phyloP scores from a whole-genome alignment of 2,113 vertebrate species.

The Epinephelus fuscoguttatus region DNA sequence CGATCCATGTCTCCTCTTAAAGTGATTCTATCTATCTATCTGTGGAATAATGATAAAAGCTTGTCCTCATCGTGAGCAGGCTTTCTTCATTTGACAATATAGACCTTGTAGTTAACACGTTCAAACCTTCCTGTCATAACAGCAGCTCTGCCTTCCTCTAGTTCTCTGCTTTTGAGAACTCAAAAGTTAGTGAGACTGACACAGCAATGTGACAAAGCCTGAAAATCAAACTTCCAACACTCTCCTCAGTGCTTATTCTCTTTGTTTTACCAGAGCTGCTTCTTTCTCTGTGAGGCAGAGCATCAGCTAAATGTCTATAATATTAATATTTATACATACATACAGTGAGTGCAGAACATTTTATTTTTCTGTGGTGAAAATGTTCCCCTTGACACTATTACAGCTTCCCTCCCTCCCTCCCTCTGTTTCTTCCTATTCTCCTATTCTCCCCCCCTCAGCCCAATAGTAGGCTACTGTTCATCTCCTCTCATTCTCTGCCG shows the following conservation, averaged over 20 bases:
- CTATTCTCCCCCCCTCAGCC: background rate
- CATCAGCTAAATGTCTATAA: conserved; percentile 11
- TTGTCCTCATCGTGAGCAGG: background rate
- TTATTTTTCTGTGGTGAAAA: conserved; percentile 4
- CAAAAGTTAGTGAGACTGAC: background rate
- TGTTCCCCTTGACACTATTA: background rate
- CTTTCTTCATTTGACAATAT: conserved; percentile 18
- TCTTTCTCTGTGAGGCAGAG: background rate
- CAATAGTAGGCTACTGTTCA: conserved; percentile 44
- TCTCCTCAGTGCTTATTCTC: background rate
- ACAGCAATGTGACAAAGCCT: background rate
- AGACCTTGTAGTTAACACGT: conserved; percentile 3
- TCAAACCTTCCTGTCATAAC: background rate
- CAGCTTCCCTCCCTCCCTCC: background rate
- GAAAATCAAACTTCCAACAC: conserved; percentile 1
- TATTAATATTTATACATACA: background rate
- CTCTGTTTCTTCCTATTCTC: background rate
- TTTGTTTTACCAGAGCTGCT: background rate
- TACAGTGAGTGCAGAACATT: background rate
- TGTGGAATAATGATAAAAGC: background rate
- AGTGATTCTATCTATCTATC: conserved; percentile 2
- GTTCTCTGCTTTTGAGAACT: background rate
- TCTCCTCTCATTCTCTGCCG: conserved; percentile 47
- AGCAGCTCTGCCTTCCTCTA: background rate
- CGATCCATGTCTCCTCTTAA: background rate